Base-by-base conservation (phyloP, 1,140 invertebrate genomes). In the Polypedilum pembai region DNA sequence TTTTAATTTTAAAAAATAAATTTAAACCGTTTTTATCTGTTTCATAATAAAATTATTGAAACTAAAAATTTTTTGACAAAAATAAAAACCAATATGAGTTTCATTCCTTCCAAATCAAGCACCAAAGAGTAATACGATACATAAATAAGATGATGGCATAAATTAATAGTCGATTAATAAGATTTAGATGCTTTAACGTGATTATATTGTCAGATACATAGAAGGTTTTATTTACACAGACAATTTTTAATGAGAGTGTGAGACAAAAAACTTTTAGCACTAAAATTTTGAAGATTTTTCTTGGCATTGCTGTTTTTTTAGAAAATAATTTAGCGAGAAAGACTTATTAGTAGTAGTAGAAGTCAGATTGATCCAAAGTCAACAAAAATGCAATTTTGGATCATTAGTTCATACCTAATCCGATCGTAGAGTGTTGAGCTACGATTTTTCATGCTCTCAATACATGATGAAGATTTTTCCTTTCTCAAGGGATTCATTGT, bases 371-470 rank as follows among this genome's bases (percentile, higher is more conserved):
- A 69, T 20, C 20, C 65, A 21, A 69, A 69, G 24, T 69, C 17
- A 69, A 69, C 65, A 69, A 5, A n/a, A 69, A 69, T 20, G 20
- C n/a, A 21, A 18, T 18, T 18, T 21, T n/a, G 17, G 8, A 5
- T 18, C 17, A 20, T 18, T 21, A 20, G 8, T 69, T 56, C 45
- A 56, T 56, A 69, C 65, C 65, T 69, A 69, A 69, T 17, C 20
- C 65, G 65, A 69, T 69, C 65, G 5, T 69, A 69, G 18, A 69
- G 65, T 69, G 65, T 20, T 20, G 65, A 69, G 7, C 65, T 18
- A 69, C 65, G 65, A 69, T 69, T 69, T 18, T 21, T 18, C 65
- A 69, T 69, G 65, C 17, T 20, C 17, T 69, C 65, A 69, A 69
- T 69, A 20, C 65, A 69, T 18, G 65, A 69, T 2, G 65, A 69